Evolutionary conservation across 2,888 invertebrate genomes (phyloP), one percentile per base, ranked within the genome.

Genomic region (Mantis religiosa): DNA sequence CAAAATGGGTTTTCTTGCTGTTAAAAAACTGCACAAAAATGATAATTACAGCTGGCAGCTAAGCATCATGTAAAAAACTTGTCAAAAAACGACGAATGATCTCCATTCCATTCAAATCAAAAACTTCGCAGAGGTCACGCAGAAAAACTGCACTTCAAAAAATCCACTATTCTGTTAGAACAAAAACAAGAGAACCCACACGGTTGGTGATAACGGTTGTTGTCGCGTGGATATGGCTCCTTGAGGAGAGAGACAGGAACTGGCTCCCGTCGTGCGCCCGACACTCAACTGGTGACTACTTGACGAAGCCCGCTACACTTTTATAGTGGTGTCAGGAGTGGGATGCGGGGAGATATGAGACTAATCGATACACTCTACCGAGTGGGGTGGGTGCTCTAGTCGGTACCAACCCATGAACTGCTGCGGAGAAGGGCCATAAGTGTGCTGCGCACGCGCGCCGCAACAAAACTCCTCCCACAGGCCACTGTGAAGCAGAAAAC

Each of bases 291-390:
- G n/a, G 81, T 86, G 86, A 87, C 82, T 87, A 34, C 87, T 82
- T 34, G 34, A 28, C n/a, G 87, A 41, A 82, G 8, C 30, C 82
- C n/a, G 82, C 34, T 28, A 41, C 87, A 87, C 87, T 87, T 87
- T 87, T 87, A 87, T 87, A 87, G 87, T 87, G 87, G 87, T 82
- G 87, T 30, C 27, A 82, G 82, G 28, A 81, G 81, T 86, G 86
- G 86, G 28, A 28, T 28, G 28, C 28, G 84, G 25, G 14, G 86
- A 12, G 81, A 30, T 87, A 82, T 82, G 82, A 12, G 87, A 81
- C 87, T 87, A 87, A 87, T 87, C 87, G 87, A 87, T 87, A 87
- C 87, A 82, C 87, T 87, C 86, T 86, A 82, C 82, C 82, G 41
- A 85, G 41, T 81, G 30, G 25, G 82, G 87, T n/a, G 86, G 30